Evolutionary conservation across 1,140 invertebrate species (phyloP), one percentile per base, ranked within the genome.

Genomic region (Ceratitis capitata): DNA sequence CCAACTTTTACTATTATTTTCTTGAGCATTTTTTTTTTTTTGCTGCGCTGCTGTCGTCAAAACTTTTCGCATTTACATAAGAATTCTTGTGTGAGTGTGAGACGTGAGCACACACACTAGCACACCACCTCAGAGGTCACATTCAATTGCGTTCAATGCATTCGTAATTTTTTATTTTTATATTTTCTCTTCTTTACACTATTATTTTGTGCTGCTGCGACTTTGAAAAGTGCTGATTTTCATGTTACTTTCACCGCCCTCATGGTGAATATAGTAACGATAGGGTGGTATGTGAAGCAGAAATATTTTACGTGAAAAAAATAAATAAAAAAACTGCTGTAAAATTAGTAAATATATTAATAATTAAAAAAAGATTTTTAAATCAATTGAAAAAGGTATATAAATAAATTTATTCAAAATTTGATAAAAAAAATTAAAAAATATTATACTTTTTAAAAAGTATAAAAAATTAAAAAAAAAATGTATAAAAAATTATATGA

Each of bases 161-260:
- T 78, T 45, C 39, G 61, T 23, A 78, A 23, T 45, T 78, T 45
- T 78, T 78, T 14, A n/a, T n/a, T n/a, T n/a, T n/a, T n/a, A n/a
- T n/a, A n/a, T n/a, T n/a, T n/a, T n/a, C n/a, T n/a, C n/a, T n/a
- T n/a, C n/a, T n/a, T n/a, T n/a, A n/a, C 69, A n/a, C 19, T 74
- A 39, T 74, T 16, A 74, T 74, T 74, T 42, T 74, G 32, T 47
- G 23, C 69, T 47, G 16, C 69, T 78, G 39, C 69, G 42, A 78
- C 69, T 78, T 78, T 78, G 69, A 78, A 78, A 78, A 78, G 42
- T 78, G 69, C 35, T 78, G 69, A 78, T 12, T 78, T 47, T 78
- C 39, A 45, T 47, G n/a, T 78, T 39, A 78, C 69, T 47, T 78
- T 78, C 69, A 23, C 69, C 69, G 39, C 69, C 69, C 69, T 78